Evolutionary conservation across 2,888 invertebrate genomes (phyloP).

Genomic region (Drosophila fulvimacula): DNA sequence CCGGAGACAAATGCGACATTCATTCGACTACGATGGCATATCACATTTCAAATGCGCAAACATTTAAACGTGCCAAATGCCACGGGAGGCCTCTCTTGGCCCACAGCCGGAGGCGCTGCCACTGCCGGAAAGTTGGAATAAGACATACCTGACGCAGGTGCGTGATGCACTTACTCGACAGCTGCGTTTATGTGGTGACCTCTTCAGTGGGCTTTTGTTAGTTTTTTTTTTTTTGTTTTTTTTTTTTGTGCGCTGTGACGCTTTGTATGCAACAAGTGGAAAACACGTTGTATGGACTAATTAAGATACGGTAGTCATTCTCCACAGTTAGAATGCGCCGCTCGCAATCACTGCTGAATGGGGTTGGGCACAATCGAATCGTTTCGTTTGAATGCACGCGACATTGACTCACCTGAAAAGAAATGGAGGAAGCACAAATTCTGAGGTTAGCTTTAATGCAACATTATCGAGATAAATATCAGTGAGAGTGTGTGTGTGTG

Average conservation of each 20-base stretch:
- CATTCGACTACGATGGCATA: slow-evolving; percentile 36
- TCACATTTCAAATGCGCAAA: slow-evolving; percentile 63
- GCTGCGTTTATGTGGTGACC: slow-evolving; percentile 4
- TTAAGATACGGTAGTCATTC: slow-evolving; percentile 36
- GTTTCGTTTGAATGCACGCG: slow-evolving; percentile 40
- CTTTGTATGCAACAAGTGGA: slow-evolving; percentile 48
- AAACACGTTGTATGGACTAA: slow-evolving; percentile 43
- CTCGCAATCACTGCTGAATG: slow-evolving; percentile 13
- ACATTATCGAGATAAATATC: slow-evolving; percentile 5
- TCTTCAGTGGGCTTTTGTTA: slow-evolving; percentile 1
- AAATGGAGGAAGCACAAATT: slow-evolving; percentile 29
- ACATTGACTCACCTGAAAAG: slow-evolving; percentile 58
- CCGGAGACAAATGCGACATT: slow-evolving; percentile 31
- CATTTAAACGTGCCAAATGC: slow-evolving; percentile 52
- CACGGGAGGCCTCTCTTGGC: slow-evolving; percentile 8
- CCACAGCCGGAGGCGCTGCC: background rate
- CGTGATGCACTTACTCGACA: slow-evolving; percentile 33
- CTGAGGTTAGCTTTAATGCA: slow-evolving; percentile 42
- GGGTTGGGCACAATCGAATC: slow-evolving; percentile 25
- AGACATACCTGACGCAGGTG: slow-evolving; percentile 31
- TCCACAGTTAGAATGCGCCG: slow-evolving; percentile 18
- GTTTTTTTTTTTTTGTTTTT: too few species aligned
- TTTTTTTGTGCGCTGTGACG: background rate
- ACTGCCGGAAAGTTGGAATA: slow-evolving; percentile 28
- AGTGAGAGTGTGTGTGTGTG: background rate